Evolutionary conservation across 2,888 invertebrate species (phyloP), one percentile per base, ranked within the genome.

Genomic region (Galeruca laticollis): DNA sequence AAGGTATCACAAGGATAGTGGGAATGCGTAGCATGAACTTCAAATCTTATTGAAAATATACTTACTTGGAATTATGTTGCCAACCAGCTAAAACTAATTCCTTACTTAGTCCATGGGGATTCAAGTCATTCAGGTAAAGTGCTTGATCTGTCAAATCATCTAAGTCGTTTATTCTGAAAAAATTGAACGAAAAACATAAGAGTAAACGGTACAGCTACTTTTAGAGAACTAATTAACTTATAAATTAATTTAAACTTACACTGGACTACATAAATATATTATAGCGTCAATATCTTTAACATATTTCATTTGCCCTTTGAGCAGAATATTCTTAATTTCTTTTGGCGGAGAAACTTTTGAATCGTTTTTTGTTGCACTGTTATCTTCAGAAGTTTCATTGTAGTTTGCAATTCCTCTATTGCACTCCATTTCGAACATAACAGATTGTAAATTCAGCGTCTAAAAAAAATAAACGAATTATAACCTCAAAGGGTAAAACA

Each of bases 301-400:
- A 77, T 92, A 90, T 79, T 93, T 91, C 89, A 96, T 94, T 77
- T 96, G 95, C 8, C 96, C 96, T 79, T 94, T 93, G 9, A 96
- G 87, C 13, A 95, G 84, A 26, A 95, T 90, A 56, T 92, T 92
- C 13, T 90, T 86, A 0, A 88, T 86, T 10, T 90, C 91, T 20
- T 60, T 35, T 76, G 90, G 66, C 15, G 60, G 31, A 18, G 75
- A 76, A 37, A 76, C 68, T 18, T 62, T 69, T 21, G 63, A 18
- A 43, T 57, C 59, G 4, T 57, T 67, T 1, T 60, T 65, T 8
- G 71, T 47, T 20, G 62, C 60, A 20, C 35, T 62, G 21, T 75
- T 26, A 26, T 76, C 74, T n/a, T 54, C 54, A 11, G 35, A 1
- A 49, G 20, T 73, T 8, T 75, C 69, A 20, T 73, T 60, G n/a